Evolutionary conservation across 2,797 vertebrate species (phyloP), one percentile per base, ranked within the genome.

Genomic region (Psittacula echo): DNA sequence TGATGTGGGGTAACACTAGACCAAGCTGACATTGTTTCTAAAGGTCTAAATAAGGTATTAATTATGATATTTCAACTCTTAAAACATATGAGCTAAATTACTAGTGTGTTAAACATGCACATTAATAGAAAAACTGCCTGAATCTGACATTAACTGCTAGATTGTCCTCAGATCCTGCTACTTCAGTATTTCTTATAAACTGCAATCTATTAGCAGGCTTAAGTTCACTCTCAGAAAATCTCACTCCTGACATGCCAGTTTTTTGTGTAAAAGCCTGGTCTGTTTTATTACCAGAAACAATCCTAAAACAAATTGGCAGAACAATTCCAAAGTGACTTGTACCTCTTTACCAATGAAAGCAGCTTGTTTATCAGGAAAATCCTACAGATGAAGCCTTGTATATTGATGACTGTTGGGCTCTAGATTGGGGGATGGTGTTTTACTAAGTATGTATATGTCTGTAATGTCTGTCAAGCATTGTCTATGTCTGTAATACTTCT

Each of bases 401-500:
- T 22, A 29, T 45, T 75, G 45, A 29, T 39, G 26, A 90, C 24
- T 30, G 10, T 15, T 29, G 10, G 22, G 39, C n/a, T 74, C n/a
- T 45, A 6, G 16, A 34, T 64, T 23, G 42, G 32, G 27, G 26
- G 39, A 32, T 1, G 1, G 10, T 29, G 8, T 1, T 34, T 16
- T 51, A 75, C 7, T 8, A 53, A 30, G 26, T 66, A 2, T 0
- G 8, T 71, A 30, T 85, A 1, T 0, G 4, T 87, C 37, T 83
- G 13, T 12, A 50, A 13, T 32, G 65, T 87, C 65, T 94, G 83
- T 90, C 53, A 45, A 58, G 16, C 26, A 29, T 89, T 85, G 88
- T 94, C 22, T 85, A 26, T 48, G 75, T 96, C 73, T 93, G 26
- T 77, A 45, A 42, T 70, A 81, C 47, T 41, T 76, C 94, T 94